These are phyloP conservation scores for Cephus cinctus DNA, from an alignment of 1,140 invertebrate genomes.

Conservation along the genomic window DNA sequence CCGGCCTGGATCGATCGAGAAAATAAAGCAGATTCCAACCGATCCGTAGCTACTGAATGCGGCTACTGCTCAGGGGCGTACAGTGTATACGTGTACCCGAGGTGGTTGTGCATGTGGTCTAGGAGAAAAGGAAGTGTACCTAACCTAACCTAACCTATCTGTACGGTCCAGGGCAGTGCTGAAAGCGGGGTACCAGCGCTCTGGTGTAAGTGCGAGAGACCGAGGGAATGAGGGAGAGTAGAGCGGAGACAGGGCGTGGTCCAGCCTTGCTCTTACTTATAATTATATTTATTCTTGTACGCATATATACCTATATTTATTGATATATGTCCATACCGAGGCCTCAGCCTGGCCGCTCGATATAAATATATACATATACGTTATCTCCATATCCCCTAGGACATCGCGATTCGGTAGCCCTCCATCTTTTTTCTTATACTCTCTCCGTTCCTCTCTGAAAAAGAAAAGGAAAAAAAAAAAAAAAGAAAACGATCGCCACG, in stretches of 20 bases:
- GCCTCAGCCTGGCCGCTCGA: constrained; percentile 33
- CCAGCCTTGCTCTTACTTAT: constrained; percentile 53
- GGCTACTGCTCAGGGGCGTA: too few species aligned
- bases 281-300: constrained; percentile 52
- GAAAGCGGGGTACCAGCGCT: constrained; percentile 1
- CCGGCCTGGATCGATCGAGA: too few species aligned
- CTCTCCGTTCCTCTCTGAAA: too few species aligned
- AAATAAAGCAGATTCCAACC: too few species aligned
- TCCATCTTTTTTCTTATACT: too few species aligned
- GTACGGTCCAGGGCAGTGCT: not conserved
- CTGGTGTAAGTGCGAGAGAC: constrained; percentile 1
- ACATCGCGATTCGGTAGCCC: too few species aligned
- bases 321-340: constrained; percentile 44
- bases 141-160: constrained; percentile 35
- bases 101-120: not conserved
- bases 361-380: too few species aligned
- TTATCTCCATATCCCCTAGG: too few species aligned
- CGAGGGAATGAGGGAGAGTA: constrained; percentile 31
- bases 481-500: too few species aligned
- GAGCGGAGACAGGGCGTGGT: constrained; percentile 54
- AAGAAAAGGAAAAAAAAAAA: too few species aligned
- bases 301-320: constrained; percentile 29
- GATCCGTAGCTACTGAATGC: too few species aligned
- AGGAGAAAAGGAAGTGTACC: constrained; percentile 39
- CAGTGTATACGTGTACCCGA: not conserved